Percentiles rank a stretch among this genome's conserved stretches.
Conservation (phyloP, 2,113 vertebrate species). For the Ailuropoda melanoleuca region DNA sequence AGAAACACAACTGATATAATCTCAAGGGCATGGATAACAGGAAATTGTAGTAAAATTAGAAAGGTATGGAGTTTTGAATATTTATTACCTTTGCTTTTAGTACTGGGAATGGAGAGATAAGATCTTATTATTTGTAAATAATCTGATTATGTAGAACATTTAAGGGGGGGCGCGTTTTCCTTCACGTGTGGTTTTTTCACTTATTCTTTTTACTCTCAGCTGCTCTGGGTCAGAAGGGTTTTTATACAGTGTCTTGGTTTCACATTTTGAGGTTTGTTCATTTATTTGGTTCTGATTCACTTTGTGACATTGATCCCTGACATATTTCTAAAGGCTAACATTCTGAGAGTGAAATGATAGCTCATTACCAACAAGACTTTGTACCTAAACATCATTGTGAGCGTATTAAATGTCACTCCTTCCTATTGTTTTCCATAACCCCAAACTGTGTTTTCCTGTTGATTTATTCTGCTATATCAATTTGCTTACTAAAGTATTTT, state of each 20-base stretch:
- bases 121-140: not conserved
- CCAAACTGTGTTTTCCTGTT: not conserved
- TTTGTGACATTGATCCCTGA: slow-evolving; percentile 28
- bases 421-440: not conserved
- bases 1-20: not conserved
- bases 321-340: slow-evolving; percentile 4
- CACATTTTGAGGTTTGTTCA: slow-evolving; percentile 25
- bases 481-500: slow-evolving; percentile 10
- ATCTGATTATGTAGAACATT: not conserved
- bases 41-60: not conserved
- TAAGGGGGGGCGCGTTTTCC: not conserved
- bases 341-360: slow-evolving; percentile 22
- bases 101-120: not conserved
- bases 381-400: not conserved
- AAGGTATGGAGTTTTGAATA: not conserved
- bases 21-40: not conserved
- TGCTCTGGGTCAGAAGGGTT: not conserved
- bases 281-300: not conserved
- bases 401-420: not conserved
- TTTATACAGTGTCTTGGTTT: not conserved
- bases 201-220: not conserved
- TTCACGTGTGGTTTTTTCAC: not conserved
- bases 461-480: not conserved
- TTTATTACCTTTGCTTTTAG: slow-evolving; percentile 24
- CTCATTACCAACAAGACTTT: slow-evolving; percentile 22